A percentile compares a stretch with the other conserved stretches of the same genome.
These are phyloP conservation scores for Fratercula arctica DNA, from an alignment of 2,797 vertebrate species.

Conservation along the genomic window DNA sequence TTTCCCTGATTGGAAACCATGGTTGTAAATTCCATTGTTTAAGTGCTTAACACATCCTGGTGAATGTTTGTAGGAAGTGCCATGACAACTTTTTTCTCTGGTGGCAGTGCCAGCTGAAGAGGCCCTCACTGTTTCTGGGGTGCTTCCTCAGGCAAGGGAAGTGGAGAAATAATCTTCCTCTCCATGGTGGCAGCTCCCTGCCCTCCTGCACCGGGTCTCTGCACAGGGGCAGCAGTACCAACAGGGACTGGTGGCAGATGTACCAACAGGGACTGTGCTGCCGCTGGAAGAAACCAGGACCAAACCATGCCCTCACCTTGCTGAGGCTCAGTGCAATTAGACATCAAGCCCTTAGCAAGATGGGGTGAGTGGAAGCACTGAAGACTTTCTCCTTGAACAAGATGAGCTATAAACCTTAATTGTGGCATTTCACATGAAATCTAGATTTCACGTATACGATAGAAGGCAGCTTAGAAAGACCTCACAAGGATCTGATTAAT, in stretches of 20 bases:
- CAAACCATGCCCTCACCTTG: background rate
- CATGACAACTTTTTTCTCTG: background rate
- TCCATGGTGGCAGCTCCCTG: background rate
- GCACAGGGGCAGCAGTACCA: background rate
- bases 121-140: background rate
- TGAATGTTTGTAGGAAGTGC: background rate
- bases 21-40: background rate
- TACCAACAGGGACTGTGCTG: background rate
- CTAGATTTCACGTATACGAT: rapidly evolving
- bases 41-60: background rate
- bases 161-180: background rate
- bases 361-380: background rate
- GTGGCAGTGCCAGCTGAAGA: background rate
- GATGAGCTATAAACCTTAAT: background rate
- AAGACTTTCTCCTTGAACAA: background rate
- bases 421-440: background rate
- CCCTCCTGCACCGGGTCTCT: background rate
- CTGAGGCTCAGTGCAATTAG: background rate
- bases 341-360: background rate
- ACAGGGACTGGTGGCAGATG: background rate
- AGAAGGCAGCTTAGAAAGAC: background rate
- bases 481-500: background rate
- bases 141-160: background rate
- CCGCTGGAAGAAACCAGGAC: background rate
- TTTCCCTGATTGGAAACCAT: background rate